Evolutionary conservation across 2,888 invertebrate species (phyloP), one percentile per base, ranked within the genome.

Genomic region (Microctonus aethiopoides): DNA sequence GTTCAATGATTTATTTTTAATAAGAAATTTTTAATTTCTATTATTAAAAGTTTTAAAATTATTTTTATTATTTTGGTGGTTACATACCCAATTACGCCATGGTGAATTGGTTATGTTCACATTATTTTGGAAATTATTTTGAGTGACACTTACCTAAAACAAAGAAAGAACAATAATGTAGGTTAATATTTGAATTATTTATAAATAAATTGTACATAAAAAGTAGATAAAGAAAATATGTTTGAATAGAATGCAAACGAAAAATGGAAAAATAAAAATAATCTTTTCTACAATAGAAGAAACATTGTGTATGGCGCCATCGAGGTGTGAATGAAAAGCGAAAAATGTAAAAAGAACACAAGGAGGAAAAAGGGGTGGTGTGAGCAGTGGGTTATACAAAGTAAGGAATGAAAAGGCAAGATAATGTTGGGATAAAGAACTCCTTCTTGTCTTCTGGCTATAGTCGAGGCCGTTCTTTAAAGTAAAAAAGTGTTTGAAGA

Each of bases 381-480:
- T 29, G 32, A 20, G 16, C 3, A 29, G 16, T 41, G 10, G 16
- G 11, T 9, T 13, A 46, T 6, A 3, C 46, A 6, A n/a, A 11
- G 52, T 22, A 13, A n/a, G 13, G 39, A 9, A 59, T 39, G 29
- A 67, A 67, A 67, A 60, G 51, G 59, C 57, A 64, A 59, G 57
- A 51, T 57, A 69, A 64, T 57, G 39, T 24, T 52, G 34, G 57
- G 36, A 69, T 59, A 64, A 69, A 69, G 52, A 59, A 69, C 41
- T 57, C 32, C 36, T 32, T 68, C 20, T 59, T 41, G 26, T 20
- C 32, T 34, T 20, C 7, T 24, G 20, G 6, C 36, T 56, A 61
- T n/a, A 62, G 62, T 63, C 68, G 57, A 41, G 63, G 63, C 51
- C 56, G 63, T 63, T 46, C 26, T 46, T 10, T 46, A 10, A n/a